Base-by-base conservation (phyloP, 2,888 invertebrate genomes). In the Amblyjoppa proteus region DNA sequence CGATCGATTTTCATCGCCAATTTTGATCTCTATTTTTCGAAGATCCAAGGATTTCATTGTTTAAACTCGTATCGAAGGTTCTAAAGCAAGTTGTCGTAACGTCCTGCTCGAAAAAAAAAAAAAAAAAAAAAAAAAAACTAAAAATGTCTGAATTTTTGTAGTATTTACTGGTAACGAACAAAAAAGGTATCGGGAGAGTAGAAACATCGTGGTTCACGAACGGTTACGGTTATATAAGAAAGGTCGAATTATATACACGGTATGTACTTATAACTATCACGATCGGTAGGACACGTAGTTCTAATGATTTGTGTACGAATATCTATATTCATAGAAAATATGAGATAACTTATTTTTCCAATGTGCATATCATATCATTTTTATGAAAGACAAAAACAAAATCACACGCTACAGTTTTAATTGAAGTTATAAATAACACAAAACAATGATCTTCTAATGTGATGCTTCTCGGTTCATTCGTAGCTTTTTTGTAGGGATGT, bases 301-400 rank as follows among this genome's bases (percentile, higher is more conserved):
- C 90, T 91, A 91, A 91, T 89, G 87, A 91, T 92, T 92, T 92
- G 91, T 90, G 90, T 92, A 91, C 90, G 91, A 90, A 92, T 92
- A 92, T 93, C 91, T 93, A 93, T 92, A 93, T 92, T 92, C 91
- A 91, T 92, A 93, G 91, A 91, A 90, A 91, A 92, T 92, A 92
- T 90, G 90, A 92, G 91, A 90, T 93, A 93, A 93, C 93, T 94
- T 94, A 94, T 94, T 94, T 94, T 94, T 94, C 91, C 93, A 94
- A 94, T 90, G 92, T 93, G 94, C 94, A 94, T 93, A 94, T 93
- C 94, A 94, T 94, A 94, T 94, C 94, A 93, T 94, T 94, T 94
- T 94, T 94, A 94, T 93, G 93, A 91, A 90, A 91, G 88, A 68
- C 66, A 70, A 83, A 77, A 58, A 66, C 20, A 74, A 49, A 38